Base-by-base conservation (phyloP, 2,113 vertebrate genomes). In the Pholis gunnellus region DNA sequence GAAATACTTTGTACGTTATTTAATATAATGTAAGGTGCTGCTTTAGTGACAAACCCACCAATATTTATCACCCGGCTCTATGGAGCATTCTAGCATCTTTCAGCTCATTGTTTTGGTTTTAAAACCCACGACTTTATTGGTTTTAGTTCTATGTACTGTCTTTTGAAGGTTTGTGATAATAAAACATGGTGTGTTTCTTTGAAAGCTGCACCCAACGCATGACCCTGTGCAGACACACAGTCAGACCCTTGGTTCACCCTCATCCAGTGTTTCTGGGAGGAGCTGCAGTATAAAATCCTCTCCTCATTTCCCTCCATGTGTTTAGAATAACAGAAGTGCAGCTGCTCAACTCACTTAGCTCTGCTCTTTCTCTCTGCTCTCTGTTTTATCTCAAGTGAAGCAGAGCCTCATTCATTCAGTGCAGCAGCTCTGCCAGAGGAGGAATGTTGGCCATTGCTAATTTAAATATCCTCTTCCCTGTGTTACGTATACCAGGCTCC, bases 251-350 rank as follows among this genome's bases (percentile, higher is more conserved):
- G 64, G n/a, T 84, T 91, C 60, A 87, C 84, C 88, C 40, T 78
- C 46, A 6, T 48, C 40, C 65, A 36, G 61, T 34, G 59, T 60
- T 70, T 67, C 60, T 69, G 70, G 85, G 76, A 88, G 88, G 79
- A 81, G 84, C 68, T 44, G 79, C 68, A 72, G 67, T 72, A 72
- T 72, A 88, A 31, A 87, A 85, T 78, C 61, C 44, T 82, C 22
- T 60, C 72, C 64, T 87, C 65, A 79, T 82, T 85, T 85, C 84
- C 81, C 70, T 86, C 60, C 65, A 42, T 78, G 77, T 68, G 67
- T 90, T 89, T 83, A 69, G 50, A 89, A 89, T 73, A 91, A 84
- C 81, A 89, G 36, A 66, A 64, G 79, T 44, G 56, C 86, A 87
- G 82, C 88, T 91, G 92, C 67, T 78, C 52, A 52, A 52, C 20